Evolutionary conservation across 2,797 vertebrate genomes (phyloP), one percentile per base, ranked within the genome.

Genomic region (Taeniopygia guttata): DNA sequence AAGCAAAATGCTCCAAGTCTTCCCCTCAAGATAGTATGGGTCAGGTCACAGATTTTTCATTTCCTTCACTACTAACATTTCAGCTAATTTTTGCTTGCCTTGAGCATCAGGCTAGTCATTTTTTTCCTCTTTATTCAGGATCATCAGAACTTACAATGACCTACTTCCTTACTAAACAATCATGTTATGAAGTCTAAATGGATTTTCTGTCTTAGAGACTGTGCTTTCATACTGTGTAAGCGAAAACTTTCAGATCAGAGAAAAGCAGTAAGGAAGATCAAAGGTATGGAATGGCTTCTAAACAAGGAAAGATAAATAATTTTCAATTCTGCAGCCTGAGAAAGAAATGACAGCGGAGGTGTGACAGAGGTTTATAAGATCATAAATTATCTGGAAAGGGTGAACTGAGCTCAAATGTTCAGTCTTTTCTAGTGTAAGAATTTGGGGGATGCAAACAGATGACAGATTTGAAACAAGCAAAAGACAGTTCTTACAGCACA

Each of bases 91-190:
- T 66, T 36, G 29, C 46, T 94, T 78, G 73, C 83, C 76, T 90
- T 86, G 46, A 94, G 79, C 87, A 88, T 66, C 54, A 87, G 46
- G 43, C 25, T 81, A 15, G 54, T 56, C 1, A 11, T 48, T 76
- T 80, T 73, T 36, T 40, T 45, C 21, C 13, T 77, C 38, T 79
- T 77, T 78, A 72, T 75, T 92, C 73, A 62, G 87, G 75, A 64
- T 87, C 89, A 88, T 75, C 68, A 87, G 79, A 92, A 91, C 93
- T 94, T 84, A 78, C 62, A 87, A 19, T 63, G 46, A 89, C 91
- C 81, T 95, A 89, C 34, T 94, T 95, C 55, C 38, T 90, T 58
- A 63, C 72, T 75, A 90, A 95, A 95, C 48, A 96, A 84, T 83
- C 40, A 68, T 40, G 38, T 55, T 78, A 66, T 58, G 70, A 89